Evolutionary conservation across 2,113 vertebrate genomes (phyloP).

Genomic region (Corydoras maculifer): DNA sequence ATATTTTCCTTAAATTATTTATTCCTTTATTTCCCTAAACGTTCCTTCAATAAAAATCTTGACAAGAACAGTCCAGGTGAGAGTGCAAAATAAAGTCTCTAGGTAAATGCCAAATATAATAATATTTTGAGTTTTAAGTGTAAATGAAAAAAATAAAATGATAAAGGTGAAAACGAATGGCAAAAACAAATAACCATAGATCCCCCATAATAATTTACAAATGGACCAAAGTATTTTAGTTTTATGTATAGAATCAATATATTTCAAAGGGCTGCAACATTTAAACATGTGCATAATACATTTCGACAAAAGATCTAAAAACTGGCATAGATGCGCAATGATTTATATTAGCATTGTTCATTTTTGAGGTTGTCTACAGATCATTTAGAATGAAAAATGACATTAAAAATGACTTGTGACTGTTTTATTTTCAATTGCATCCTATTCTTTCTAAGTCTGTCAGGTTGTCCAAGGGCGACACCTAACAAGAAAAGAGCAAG

Average conservation of each 20-base stretch:
- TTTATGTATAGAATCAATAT: too few relatives aligned
- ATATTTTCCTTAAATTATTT: too few relatives aligned
- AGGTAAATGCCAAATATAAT: neutral
- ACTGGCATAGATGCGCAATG: neutral
- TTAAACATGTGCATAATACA: too few relatives aligned
- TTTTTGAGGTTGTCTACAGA: neutral
- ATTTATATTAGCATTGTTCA: neutral
- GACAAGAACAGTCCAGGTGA: neutral
- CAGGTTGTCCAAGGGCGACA: slow-evolving; percentile 92
- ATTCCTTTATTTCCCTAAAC: too few relatives aligned
- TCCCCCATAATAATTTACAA: too few relatives aligned
- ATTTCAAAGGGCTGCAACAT: too few relatives aligned
- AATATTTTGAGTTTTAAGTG: neutral
- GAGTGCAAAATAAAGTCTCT: neutral
- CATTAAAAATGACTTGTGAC: neutral
- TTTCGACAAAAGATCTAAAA: neutral
- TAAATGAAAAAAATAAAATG: neutral
- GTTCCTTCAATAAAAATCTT: neutral
- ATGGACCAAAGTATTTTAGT: too few relatives aligned
- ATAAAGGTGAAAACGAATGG: too few relatives aligned
- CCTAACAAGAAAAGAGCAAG: slow-evolving; percentile 92
- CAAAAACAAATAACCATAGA: too few relatives aligned
- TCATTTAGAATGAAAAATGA: neutral
- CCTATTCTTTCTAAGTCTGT: slow-evolving; percentile 70
- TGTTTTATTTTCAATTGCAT: neutral